Evolutionary conservation across 2,888 invertebrate species (phyloP).

Genomic region (Clostera curtula): DNA sequence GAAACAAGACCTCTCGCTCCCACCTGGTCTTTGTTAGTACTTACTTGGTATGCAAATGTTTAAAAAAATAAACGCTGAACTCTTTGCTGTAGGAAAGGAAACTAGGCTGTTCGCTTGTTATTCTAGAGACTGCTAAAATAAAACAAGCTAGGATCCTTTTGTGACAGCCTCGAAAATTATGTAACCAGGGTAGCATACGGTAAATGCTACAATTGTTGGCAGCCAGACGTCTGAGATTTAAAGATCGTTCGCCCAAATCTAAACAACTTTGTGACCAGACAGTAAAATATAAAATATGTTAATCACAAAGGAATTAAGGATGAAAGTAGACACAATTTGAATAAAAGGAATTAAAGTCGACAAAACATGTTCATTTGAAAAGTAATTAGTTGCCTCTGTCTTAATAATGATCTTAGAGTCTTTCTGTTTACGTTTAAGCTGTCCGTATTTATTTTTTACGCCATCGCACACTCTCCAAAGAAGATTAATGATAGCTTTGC

Average conservation of each 20-base stretch:
- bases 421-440: too few relatives aligned
- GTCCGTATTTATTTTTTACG: too few relatives aligned
- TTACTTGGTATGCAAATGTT: slow-evolving; percentile 6
- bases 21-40: not conserved
- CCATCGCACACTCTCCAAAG: not conserved
- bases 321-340: too few relatives aligned
- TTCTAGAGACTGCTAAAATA: slow-evolving; percentile 6
- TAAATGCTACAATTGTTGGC: slow-evolving; percentile 8
- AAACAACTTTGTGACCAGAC: not conserved
- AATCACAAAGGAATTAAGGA: too few relatives aligned
- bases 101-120: slow-evolving; percentile 9
- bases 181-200: slow-evolving; percentile 1
- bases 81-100: slow-evolving; percentile 8
- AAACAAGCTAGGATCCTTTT: slow-evolving; percentile 5
- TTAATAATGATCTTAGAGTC: too few relatives aligned
- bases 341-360: too few relatives aligned
- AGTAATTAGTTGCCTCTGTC: too few relatives aligned
- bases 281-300: too few relatives aligned
- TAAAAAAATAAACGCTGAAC: slow-evolving; percentile 10
- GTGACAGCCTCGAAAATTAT: slow-evolving; percentile 4
- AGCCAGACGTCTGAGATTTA: not conserved
- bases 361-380: too few relatives aligned
- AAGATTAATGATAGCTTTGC: slow-evolving; percentile 1
- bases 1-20: slow-evolving; percentile 1
- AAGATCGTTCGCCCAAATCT: too few relatives aligned